A percentile compares a stretch with the other conserved stretches of the same genome.
These are phyloP conservation scores for Onchidella celtica DNA, from an alignment of 2,888 invertebrate genomes.

Conservation along the genomic window DNA sequence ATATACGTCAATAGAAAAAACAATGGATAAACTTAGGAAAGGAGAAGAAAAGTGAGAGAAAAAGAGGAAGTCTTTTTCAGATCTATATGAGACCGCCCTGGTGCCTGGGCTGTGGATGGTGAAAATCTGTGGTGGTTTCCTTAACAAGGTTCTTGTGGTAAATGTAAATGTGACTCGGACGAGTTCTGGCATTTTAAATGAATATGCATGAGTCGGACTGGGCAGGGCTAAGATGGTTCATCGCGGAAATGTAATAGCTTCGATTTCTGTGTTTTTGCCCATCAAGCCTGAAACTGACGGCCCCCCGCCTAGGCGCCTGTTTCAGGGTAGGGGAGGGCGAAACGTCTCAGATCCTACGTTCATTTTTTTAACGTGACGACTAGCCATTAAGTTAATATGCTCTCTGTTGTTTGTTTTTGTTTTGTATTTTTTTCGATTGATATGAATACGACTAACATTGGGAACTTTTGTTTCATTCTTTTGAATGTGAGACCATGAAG, in stretches of 20 bases:
- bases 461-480: too few relatives aligned
- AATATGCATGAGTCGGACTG: conserved; percentile 43
- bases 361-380: too few relatives aligned
- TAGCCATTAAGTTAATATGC: too few relatives aligned
- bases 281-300: neutral
- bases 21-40: too few relatives aligned
- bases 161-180: conserved; percentile 37
- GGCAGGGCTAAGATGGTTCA: conserved; percentile 38
- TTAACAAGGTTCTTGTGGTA: neutral
- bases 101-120: neutral
- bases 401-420: too few relatives aligned
- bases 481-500: too few relatives aligned
- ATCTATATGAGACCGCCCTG: neutral
- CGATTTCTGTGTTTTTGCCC: conserved; percentile 21
- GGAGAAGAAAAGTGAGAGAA: too few relatives aligned
- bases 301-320: neutral
- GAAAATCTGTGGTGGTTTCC: neutral
- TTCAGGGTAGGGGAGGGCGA: neutral
- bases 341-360: too few relatives aligned
- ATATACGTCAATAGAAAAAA: too few relatives aligned
- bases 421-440: too few relatives aligned
- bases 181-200: conserved; percentile 46
- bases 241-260: conserved; percentile 44
- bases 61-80: neutral
- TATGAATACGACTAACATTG: too few relatives aligned